These are phyloP conservation scores for Pelusios castaneus DNA, from an alignment of 2,113 vertebrate species.

Conservation along the genomic window DNA sequence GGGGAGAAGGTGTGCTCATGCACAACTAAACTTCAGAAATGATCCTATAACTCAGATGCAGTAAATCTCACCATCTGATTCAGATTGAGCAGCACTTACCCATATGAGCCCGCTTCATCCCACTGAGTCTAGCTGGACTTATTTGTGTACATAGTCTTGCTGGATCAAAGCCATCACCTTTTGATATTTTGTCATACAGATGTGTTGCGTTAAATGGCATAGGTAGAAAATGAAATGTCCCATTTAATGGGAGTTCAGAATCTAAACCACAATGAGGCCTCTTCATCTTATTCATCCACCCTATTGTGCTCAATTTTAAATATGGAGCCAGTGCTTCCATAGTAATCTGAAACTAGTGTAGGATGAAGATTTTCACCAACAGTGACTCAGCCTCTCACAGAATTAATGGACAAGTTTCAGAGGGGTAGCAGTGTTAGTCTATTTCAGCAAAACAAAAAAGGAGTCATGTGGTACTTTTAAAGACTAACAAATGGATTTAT, in stretches of 20 bases:
- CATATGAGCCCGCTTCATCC: not conserved
- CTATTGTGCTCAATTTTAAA: not conserved
- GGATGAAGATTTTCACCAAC: not conserved
- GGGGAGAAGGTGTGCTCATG: not conserved
- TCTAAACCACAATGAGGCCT: fast-evolving
- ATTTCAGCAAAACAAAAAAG: too few relatives aligned
- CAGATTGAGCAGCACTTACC: not conserved
- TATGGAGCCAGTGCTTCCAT: not conserved
- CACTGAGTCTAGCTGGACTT: not conserved
- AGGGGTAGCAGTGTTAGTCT: too few relatives aligned
- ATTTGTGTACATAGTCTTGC: not conserved
- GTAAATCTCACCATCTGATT: not conserved
- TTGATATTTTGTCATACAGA: not conserved
- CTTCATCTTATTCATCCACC: not conserved
- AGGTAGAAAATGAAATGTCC: not conserved
- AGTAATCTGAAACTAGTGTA: not conserved
- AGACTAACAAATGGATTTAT: too few relatives aligned
- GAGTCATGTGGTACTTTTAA: too few relatives aligned
- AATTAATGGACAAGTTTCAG: too few relatives aligned
- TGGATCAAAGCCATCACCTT: not conserved
- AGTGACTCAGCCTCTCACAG: not conserved
- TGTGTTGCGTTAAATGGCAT: not conserved
- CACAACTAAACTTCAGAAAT: not conserved
- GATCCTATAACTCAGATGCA: not conserved
- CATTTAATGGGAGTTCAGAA: not conserved